Evolutionary conservation across 2,888 invertebrate species (phyloP), one percentile per base, ranked within the genome.

Genomic region (Conus canariensis): DNA sequence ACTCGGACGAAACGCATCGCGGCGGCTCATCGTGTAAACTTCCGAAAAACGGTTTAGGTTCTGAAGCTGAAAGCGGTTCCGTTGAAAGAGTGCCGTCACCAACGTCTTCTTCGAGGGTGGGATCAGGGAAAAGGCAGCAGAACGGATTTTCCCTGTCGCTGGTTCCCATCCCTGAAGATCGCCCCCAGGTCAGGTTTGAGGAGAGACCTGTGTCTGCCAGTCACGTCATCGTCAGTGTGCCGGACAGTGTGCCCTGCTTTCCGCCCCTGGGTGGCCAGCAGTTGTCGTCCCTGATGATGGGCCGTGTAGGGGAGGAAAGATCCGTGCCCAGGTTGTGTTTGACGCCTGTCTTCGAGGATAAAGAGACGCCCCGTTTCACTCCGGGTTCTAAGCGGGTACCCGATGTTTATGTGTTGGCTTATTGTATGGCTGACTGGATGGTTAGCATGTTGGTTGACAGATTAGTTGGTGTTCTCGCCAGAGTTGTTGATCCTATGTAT

Each of bases 81-180:
- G 25, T 7, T n/a, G 59, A 85, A 83, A 85, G n/a, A 83, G 9
- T 4, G 70, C 7, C 70, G 22, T 70, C 70, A 22, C 22, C 70
- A 22, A 70, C 70, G 16, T 70, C 70, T 19, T 70, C 70, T 16
- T 70, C 70, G 7, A 86, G 86, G 19, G 67, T 19, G 25, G 30
- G 86, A 10, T 86, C 64, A 4, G 86, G 86, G 25, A 59, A 85
- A 5, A 14, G 60, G 7, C 59, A 25, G 60, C n/a, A 25, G 25
- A 58, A 25, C 22, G 85, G 60, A 12, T 86, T 86, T 30, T 64
- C 86, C 16, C 64, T 86, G 60, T 86, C 64, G 25, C 45, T 86
- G 60, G 86, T 86, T 2, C 16, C 86, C 86, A 86, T 86, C 30
- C 86, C 86, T 19, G 86, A 86, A 67, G 86, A 86, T 45, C 60